Percentiles rank a stretch among this genome's conserved stretches.
Evolutionary conservation across 2,797 vertebrate species (phyloP).

Genomic region (Limnodromus scolopaceus): DNA sequence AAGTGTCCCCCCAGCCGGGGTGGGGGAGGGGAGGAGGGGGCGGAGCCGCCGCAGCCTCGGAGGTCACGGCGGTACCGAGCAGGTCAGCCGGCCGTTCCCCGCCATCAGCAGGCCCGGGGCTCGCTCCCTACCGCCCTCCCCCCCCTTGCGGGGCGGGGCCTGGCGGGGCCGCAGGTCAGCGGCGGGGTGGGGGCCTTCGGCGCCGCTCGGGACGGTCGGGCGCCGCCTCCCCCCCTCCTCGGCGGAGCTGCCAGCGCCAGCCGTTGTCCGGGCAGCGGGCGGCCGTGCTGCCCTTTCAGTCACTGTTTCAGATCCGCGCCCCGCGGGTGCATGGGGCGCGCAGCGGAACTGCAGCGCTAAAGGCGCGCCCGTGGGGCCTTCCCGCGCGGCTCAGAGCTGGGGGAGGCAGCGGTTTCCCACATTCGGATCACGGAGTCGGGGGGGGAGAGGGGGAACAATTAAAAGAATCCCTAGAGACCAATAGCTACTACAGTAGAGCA

Average conservation of each 20-base stretch:
- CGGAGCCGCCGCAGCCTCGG: neutral
- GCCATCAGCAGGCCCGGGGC: constrained; percentile 56
- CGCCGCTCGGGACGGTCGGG: neutral
- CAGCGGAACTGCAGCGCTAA: neutral
- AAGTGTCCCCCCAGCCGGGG: constrained; percentile 67
- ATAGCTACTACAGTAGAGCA: neutral
- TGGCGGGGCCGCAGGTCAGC: neutral
- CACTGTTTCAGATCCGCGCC: rapidly evolving
- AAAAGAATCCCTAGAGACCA: too few relatives aligned
- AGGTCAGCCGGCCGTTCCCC: neutral
- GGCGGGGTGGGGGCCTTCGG: neutral
- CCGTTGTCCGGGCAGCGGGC: too few relatives aligned
- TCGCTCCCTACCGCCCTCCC: neutral
- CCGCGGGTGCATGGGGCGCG: neutral
- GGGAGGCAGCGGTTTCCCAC: neutral
- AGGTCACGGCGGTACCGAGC: constrained; percentile 32
- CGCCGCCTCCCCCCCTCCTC: neutral
- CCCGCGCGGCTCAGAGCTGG: neutral
- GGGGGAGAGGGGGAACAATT: too few relatives aligned
- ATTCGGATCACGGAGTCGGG: rapidly evolving
- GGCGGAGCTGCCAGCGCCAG: neutral
- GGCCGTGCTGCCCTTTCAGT: neutral
- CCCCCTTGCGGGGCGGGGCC: neutral
- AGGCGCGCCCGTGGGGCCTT: too few relatives aligned
- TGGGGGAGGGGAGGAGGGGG: neutral